A percentile compares a stretch with the other conserved stretches of the same genome.
Conservation (phyloP, 2,888 invertebrate species). For the Sminthurides aquaticus region DNA sequence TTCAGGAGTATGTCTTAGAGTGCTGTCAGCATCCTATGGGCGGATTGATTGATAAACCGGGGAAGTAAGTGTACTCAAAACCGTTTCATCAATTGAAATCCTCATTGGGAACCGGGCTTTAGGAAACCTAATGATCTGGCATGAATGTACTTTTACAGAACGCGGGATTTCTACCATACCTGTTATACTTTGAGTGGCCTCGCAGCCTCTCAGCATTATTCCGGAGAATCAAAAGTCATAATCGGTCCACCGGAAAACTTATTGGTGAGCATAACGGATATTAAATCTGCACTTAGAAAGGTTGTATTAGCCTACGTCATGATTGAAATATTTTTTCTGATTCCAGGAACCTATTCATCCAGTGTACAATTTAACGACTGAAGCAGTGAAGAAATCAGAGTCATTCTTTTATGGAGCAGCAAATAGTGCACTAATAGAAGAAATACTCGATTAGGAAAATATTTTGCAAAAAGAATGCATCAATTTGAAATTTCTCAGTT, state of each 20-base stretch:
- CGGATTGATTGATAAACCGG: slow-evolving; percentile 92
- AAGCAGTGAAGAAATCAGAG: slow-evolving; percentile 50
- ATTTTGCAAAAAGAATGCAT: no score
- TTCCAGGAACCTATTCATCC: slow-evolving; percentile 65
- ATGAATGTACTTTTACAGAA: slow-evolving; percentile 52
- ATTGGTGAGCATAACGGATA: slow-evolving; percentile 53
- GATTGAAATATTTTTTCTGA: no score
- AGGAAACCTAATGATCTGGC: no score
- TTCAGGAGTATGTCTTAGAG: slow-evolving; percentile 89
- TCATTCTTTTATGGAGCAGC: slow-evolving; percentile 30
- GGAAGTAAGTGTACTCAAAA: slow-evolving; percentile 61
- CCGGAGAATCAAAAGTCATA: slow-evolving; percentile 45
- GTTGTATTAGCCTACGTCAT: no score
- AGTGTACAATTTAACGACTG: slow-evolving; percentile 70
- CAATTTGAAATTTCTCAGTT: no score
- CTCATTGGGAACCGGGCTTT: not conserved
- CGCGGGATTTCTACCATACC: slow-evolving; percentile 89
- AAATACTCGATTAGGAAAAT: not conserved
- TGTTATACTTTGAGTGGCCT: slow-evolving; percentile 93
- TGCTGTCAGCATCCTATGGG: slow-evolving; percentile 84
- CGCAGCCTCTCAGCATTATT: slow-evolving; percentile 78
- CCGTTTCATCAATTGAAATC: no score
- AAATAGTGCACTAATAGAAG: slow-evolving; percentile 14
- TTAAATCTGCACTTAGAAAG: no score
- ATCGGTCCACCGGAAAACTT: slow-evolving; percentile 62